These are phyloP conservation scores for Rhagophthalmus giganteus DNA, from an alignment of 2,888 invertebrate genomes.

Conservation along the genomic window DNA sequence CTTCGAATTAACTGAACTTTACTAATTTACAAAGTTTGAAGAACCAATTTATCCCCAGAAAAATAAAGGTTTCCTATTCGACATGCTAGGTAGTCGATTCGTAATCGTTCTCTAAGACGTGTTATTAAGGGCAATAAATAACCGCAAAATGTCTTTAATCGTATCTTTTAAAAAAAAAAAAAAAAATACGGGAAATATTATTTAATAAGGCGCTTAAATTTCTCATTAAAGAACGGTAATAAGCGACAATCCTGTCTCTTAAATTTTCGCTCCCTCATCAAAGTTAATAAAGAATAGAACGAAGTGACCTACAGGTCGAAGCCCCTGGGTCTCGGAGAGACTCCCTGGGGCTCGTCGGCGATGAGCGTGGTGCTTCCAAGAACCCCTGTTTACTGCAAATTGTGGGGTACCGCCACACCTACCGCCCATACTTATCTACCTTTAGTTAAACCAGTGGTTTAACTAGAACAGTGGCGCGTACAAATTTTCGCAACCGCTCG, in stretches of 20 bases:
- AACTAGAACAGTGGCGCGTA: slow-evolving; percentile 36
- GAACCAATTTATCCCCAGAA: no score
- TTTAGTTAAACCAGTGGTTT: slow-evolving; percentile 35
- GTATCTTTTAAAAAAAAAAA: neutral
- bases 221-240: slow-evolving; percentile 16
- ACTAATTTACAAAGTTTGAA: no score
- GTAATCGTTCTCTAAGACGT: slow-evolving; percentile 4
- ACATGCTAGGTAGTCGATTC: slow-evolving; percentile 2
- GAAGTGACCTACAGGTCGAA: slow-evolving; percentile 23
- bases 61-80: no score
- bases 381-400: slow-evolving; percentile 44
- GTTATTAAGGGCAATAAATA: slow-evolving; percentile 12
- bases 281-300: slow-evolving; percentile 19
- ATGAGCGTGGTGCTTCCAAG: slow-evolving; percentile 39
- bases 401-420: slow-evolving; percentile 43
- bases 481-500: no score
- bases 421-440: slow-evolving; percentile 39
- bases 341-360: slow-evolving; percentile 34
- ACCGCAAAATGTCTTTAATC: slow-evolving; percentile 4
- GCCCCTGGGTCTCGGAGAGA: slow-evolving; percentile 25
- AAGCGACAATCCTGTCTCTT: slow-evolving; percentile 11
- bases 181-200: no score
- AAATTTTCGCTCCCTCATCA: slow-evolving; percentile 22
- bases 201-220: slow-evolving; percentile 7
- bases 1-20: no score